Conservation (phyloP, 2,797 vertebrate species). For the Oreonectes daqikongensis region DNA sequence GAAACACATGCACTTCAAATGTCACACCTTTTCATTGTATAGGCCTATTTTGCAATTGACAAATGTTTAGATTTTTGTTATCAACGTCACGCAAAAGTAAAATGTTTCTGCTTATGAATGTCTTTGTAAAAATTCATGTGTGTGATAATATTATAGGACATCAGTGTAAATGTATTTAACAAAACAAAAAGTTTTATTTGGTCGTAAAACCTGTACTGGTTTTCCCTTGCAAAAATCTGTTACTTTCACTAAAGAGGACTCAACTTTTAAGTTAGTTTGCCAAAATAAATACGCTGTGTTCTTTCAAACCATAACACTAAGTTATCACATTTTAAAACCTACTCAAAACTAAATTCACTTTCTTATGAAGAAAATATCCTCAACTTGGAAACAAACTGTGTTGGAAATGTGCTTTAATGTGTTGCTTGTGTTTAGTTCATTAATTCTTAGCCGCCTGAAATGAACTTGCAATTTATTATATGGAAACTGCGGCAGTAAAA, state of each 20-base stretch:
- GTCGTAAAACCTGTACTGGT: not conserved
- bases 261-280: not conserved
- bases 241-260: not conserved
- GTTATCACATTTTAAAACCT: not conserved
- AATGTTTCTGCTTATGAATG: not conserved
- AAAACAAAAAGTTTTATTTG: not conserved
- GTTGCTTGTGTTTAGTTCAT: not conserved
- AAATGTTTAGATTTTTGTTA: too few species aligned
- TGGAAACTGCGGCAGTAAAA: not conserved
- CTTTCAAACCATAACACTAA: constrained; percentile 4
- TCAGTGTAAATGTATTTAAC: not conserved
- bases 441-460: not conserved
- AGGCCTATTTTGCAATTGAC: too few species aligned
- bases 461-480: not conserved
- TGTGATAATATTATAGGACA: not conserved
- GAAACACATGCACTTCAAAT: constrained; percentile 3
- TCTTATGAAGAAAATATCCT: not conserved
- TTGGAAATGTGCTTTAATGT: not conserved
- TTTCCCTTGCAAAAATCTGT: not conserved
- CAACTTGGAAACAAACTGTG: too few species aligned
- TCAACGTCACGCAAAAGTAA: too few species aligned
- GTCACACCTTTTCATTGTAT: too few species aligned
- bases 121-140: too few species aligned
- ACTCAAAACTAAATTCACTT: not conserved
- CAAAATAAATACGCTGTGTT: not conserved